Conservation (phyloP, 2,888 invertebrate species). For the Electrophaes corylata region DNA sequence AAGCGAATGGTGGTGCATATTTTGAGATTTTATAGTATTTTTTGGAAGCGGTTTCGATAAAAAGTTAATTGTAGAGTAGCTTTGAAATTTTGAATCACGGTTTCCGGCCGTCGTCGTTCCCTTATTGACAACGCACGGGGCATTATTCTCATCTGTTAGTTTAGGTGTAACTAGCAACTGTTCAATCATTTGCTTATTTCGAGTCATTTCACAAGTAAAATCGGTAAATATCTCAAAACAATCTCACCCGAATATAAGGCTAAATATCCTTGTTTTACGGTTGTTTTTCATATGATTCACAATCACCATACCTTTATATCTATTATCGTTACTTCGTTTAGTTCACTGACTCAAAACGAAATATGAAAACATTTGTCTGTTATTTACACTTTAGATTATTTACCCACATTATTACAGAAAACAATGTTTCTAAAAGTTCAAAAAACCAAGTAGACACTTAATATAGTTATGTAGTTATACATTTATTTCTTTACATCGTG, state of each 20-base stretch:
- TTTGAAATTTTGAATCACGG: constrained; percentile 37
- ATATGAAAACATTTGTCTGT: background rate
- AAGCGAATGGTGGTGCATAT: constrained; percentile 36
- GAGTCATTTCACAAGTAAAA: background rate
- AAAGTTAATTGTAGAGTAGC: constrained; percentile 40
- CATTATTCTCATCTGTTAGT: constrained; percentile 24
- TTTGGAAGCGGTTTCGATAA: constrained; percentile 34
- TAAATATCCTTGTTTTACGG: too few relatives aligned
- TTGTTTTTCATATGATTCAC: too few relatives aligned
- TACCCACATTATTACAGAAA: background rate
- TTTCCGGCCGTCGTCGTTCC: constrained; percentile 27
- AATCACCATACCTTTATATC: too few relatives aligned
- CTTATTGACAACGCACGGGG: constrained; percentile 17
- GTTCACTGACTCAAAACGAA: background rate
- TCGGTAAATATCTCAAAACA: too few relatives aligned
- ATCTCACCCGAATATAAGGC: too few relatives aligned
- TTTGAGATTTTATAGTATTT: constrained; percentile 35
- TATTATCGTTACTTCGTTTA: too few relatives aligned
- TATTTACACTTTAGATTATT: background rate
- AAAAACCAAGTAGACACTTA: constrained; percentile 12
- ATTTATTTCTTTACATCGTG: constrained; percentile 20
- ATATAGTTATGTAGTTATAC: constrained; percentile 13
- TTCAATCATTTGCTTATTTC: background rate
- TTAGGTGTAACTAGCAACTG: background rate
- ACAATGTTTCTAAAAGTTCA: constrained; percentile 2